These are phyloP conservation scores for Willisornis vidua DNA, from an alignment of 2,113 vertebrate species.

Conservation along the genomic window DNA sequence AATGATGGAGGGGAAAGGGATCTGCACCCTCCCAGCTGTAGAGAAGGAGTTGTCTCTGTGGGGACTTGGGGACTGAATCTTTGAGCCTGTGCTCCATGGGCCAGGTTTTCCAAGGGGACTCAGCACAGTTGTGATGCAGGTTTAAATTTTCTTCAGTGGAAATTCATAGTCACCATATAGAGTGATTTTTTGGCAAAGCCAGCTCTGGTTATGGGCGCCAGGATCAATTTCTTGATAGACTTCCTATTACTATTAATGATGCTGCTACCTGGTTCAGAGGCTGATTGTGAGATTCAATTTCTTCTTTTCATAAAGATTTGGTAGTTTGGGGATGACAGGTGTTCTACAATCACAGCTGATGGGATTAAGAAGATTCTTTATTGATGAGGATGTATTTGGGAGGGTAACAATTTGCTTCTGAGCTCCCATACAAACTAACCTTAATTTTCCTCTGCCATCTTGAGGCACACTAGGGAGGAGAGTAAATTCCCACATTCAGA, in stretches of 20 bases:
- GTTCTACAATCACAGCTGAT: neutral
- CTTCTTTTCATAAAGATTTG: neutral
- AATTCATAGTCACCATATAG: neutral
- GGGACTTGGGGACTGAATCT: neutral
- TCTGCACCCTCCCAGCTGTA: neutral
- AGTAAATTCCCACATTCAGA: neutral
- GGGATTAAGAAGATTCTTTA: neutral
- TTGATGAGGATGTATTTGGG: neutral
- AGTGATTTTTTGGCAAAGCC: neutral
- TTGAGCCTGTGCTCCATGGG: neutral
- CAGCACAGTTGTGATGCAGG: neutral
- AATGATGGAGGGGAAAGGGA: neutral
- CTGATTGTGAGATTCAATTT: neutral
- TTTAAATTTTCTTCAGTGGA: neutral
- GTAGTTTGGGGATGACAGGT: neutral
- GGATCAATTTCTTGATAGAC: neutral
- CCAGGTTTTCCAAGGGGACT: neutral
- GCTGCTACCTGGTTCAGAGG: neutral
- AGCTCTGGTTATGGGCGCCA: neutral
- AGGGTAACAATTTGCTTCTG: neutral
- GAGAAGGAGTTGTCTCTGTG: neutral
- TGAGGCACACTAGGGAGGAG: neutral
- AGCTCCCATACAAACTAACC: neutral
- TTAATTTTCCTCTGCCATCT: slow-evolving; percentile 1
- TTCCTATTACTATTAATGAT: neutral